Percentiles rank a stretch among this genome's conserved stretches.
These are phyloP conservation scores for Neosalanx taihuensis DNA, from an alignment of 2,797 vertebrate species.

Conservation along the genomic window DNA sequence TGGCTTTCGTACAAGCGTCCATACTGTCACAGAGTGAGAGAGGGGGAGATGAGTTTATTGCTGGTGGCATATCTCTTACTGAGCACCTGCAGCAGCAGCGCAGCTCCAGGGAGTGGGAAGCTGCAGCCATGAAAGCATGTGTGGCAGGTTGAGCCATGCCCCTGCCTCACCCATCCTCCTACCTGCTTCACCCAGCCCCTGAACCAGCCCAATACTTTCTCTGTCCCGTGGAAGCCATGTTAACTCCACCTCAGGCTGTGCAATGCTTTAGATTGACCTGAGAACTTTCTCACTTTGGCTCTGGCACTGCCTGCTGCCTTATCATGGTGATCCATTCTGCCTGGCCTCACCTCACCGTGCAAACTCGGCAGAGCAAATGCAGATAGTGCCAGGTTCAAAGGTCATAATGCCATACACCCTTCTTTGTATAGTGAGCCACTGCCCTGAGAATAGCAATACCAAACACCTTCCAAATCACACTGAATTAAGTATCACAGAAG, in stretches of 20 bases:
- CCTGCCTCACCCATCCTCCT: too few relatives aligned
- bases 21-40: not conserved
- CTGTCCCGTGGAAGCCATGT: too few relatives aligned
- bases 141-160: too few relatives aligned
- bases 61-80: slow-evolving; percentile 10
- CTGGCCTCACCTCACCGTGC: slow-evolving; percentile 48
- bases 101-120: slow-evolving; percentile 15
- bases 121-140: not conserved
- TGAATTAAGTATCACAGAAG: not conserved
- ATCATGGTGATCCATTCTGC: slow-evolving; percentile 35
- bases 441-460: not conserved
- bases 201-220: not conserved
- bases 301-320: slow-evolving; percentile 59
- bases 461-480: not conserved
- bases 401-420: slow-evolving; percentile 67
- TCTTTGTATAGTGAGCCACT: slow-evolving; percentile 28
- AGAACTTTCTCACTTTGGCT: too few relatives aligned
- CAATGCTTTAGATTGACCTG: too few relatives aligned
- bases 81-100: slow-evolving; percentile 39
- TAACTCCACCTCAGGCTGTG: too few relatives aligned
- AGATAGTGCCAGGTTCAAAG: slow-evolving; percentile 77
- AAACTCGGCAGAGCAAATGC: slow-evolving; percentile 60
- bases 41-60: slow-evolving; percentile 9
- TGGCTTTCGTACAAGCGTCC: not conserved
- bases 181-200: not conserved